Percentiles rank a stretch among this genome's conserved stretches.
These are phyloP conservation scores for Peromyscus californicus DNA, from an alignment of 2,113 vertebrate genomes.

Conservation along the genomic window DNA sequence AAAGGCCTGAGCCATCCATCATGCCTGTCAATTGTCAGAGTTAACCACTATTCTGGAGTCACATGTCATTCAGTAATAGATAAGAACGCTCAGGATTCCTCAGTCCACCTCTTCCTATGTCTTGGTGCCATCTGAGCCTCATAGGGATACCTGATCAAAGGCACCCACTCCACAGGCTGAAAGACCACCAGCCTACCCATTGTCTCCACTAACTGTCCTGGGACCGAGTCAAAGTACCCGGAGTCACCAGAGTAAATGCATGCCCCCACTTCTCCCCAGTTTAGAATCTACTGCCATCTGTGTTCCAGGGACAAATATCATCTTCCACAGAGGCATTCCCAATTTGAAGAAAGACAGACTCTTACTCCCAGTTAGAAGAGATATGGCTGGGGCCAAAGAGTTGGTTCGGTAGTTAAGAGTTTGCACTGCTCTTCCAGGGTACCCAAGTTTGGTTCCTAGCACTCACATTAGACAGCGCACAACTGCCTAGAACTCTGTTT, in stretches of 20 bases:
- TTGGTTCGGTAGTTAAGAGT: neutral
- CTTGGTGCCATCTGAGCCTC: neutral
- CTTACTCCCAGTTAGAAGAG: conserved; percentile 8
- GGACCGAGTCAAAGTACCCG: neutral
- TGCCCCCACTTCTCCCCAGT: neutral
- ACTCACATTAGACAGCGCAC: neutral
- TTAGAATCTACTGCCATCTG: neutral
- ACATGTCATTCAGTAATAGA: neutral
- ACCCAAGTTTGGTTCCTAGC: neutral
- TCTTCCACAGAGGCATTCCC: neutral
- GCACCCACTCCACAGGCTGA: neutral
- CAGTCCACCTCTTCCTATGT: neutral
- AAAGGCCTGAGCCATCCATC: too few relatives aligned
- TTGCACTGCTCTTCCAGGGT: neutral
- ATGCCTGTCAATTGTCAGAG: neutral
- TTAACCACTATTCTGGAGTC: neutral
- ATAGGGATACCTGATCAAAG: neutral
- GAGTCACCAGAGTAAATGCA: conserved; percentile 5
- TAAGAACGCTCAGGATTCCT: neutral
- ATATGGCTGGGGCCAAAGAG: neutral
- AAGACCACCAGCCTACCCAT: neutral
- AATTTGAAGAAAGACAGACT: neutral
- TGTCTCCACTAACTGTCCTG: neutral
- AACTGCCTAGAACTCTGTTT: too few relatives aligned
- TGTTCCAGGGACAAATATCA: neutral